Evolutionary conservation across 2,888 invertebrate genomes (phyloP).

Genomic region (Eledona agricola): DNA sequence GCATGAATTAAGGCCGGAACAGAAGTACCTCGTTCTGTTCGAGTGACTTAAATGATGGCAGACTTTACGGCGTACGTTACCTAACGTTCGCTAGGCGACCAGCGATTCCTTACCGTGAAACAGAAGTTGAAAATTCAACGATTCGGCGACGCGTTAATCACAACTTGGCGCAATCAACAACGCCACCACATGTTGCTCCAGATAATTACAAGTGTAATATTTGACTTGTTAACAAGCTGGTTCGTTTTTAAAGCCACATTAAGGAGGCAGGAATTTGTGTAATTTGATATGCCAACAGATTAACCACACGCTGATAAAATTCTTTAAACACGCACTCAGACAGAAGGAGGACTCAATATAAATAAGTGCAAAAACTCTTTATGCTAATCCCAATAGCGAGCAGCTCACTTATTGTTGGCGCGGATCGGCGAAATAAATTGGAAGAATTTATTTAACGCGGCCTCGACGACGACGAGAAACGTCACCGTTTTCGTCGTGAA

Average conservation of each 20-base stretch:
- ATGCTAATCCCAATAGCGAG: slow-evolving; percentile 5
- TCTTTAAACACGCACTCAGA: neutral
- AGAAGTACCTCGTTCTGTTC: slow-evolving; percentile 13
- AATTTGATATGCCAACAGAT: slow-evolving; percentile 26
- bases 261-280: slow-evolving; percentile 30
- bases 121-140: slow-evolving; percentile 13
- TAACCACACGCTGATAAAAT: slow-evolving; percentile 19
- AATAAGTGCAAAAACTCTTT: slow-evolving; percentile 2
- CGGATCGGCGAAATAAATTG: slow-evolving; percentile 20
- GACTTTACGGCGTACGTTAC: slow-evolving; percentile 19
- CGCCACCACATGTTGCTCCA: slow-evolving; percentile 25
- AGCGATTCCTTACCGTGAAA: slow-evolving; percentile 18
- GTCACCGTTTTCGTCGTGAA: slow-evolving; percentile 11
- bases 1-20: slow-evolving; percentile 20
- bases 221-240: slow-evolving; percentile 36
- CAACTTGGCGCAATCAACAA: slow-evolving; percentile 6
- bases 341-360: slow-evolving; percentile 9
- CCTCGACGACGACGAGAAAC: slow-evolving; percentile 13
- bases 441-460: slow-evolving; percentile 19
- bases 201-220: slow-evolving; percentile 31
- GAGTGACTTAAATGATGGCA: slow-evolving; percentile 18
- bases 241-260: slow-evolving; percentile 28
- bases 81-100: slow-evolving; percentile 6
- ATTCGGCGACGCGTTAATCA: slow-evolving; percentile 16
- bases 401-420: slow-evolving; percentile 1